A percentile compares a stretch with the other conserved stretches of the same genome.
Evolutionary conservation across 2,113 vertebrate genomes (phyloP).

Genomic region (Helogale parvula): DNA sequence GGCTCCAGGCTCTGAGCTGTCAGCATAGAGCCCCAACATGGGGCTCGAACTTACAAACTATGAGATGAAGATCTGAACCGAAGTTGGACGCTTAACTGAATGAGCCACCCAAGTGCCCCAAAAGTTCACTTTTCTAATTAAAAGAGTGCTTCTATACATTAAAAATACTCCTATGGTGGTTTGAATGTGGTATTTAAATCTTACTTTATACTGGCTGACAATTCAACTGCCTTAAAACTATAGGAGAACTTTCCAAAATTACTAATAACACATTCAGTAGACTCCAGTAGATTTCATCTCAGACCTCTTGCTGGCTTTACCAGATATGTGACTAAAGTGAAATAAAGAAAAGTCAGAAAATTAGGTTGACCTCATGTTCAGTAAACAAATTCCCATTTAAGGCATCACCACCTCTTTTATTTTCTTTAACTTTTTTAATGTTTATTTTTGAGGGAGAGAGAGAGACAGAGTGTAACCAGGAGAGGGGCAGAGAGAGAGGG

Average conservation of each 20-base stretch:
- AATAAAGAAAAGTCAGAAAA: not conserved
- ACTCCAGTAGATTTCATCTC: not conserved
- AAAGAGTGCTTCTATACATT: not conserved
- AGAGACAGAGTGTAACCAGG: not conserved
- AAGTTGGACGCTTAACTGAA: too few species aligned
- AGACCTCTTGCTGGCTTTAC: not conserved
- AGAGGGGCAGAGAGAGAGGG: not conserved
- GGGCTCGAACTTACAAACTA: too few species aligned
- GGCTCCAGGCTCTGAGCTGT: too few species aligned
- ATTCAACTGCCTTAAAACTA: slow-evolving; percentile 7
- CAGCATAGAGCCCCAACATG: too few species aligned
- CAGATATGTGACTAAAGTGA: slow-evolving; percentile 14
- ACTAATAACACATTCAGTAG: slow-evolving; percentile 3
- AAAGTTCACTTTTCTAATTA: not conserved
- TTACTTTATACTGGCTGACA: not conserved
- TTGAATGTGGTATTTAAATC: not conserved
- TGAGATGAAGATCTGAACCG: too few species aligned
- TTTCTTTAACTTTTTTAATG: not conserved
- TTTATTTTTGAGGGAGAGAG: not conserved
- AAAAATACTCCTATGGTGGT: not conserved
- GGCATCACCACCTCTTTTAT: not conserved
- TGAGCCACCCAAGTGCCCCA: too few species aligned
- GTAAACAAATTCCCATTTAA: not conserved
- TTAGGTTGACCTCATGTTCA: not conserved
- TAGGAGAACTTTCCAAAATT: not conserved